A percentile compares a stretch with the other conserved stretches of the same genome.
Conservation (phyloP, 2,113 vertebrate genomes). For the Aepyceros melampus region DNA sequence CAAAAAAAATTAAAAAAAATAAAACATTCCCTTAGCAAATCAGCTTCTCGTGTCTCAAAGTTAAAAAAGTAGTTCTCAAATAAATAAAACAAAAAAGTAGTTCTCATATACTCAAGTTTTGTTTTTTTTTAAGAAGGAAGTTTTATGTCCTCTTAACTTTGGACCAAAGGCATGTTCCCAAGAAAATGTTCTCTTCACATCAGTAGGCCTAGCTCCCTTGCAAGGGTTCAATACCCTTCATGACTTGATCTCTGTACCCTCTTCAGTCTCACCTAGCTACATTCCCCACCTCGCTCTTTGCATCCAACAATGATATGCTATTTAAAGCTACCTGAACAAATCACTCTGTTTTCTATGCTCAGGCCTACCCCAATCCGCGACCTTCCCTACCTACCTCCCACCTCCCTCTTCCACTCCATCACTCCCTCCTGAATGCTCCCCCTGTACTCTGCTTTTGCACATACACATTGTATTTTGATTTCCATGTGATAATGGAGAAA, state of each 20-base stretch:
- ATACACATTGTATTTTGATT: not conserved
- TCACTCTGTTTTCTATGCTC: not conserved
- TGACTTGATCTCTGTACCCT: not conserved
- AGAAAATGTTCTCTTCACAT: conserved; percentile 60
- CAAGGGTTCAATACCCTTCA: not conserved
- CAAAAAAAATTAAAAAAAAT: conserved; percentile 56
- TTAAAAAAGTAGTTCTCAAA: not conserved
- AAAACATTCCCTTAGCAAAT: conserved; percentile 10
- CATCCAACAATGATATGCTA: conserved; percentile 43
- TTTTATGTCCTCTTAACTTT: conserved; percentile 38
- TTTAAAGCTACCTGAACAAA: conserved; percentile 48
- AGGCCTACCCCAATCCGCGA: not conserved
- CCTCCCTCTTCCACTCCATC: not conserved
- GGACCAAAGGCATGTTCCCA: conserved; percentile 51
- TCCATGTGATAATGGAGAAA: not conserved
- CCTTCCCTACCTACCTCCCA: not conserved
- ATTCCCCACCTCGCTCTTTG: not conserved
- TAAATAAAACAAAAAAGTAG: not conserved
- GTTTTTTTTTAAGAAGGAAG: not conserved
- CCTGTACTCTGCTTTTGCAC: not conserved
- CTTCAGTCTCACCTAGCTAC: not conserved
- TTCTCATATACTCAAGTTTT: conserved; percentile 5
- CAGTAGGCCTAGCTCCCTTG: conserved; percentile 9
- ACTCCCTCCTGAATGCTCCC: not conserved
- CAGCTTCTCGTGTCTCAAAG: not conserved